These are phyloP conservation scores for Isurus oxyrinchus DNA, from an alignment of 2,113 vertebrate genomes.

Conservation along the genomic window DNA sequence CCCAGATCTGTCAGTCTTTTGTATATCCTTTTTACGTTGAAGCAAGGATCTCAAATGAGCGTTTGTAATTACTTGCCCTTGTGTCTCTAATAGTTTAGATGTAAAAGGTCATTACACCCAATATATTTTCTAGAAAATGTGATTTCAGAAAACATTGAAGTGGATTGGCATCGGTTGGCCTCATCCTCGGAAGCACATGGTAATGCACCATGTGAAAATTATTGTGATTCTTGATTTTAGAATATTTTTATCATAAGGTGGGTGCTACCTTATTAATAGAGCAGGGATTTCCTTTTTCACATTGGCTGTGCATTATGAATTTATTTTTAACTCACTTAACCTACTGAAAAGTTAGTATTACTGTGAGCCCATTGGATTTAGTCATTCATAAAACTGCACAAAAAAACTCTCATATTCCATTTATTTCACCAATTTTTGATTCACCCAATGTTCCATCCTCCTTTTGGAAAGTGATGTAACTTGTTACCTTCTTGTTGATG, in stretches of 20 bases:
- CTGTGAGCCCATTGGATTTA: background rate
- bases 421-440: background rate
- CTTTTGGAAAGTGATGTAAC: background rate
- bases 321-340: background rate
- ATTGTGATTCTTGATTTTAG: background rate
- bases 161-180: background rate
- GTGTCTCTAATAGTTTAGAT: background rate
- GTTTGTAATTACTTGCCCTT: background rate
- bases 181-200: background rate
- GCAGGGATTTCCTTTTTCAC: background rate
- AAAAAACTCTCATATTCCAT: background rate
- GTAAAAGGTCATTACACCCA: background rate
- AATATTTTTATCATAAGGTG: background rate
- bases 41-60: background rate
- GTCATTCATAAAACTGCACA: background rate
- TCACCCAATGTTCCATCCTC: background rate
- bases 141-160: background rate
- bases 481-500: background rate
- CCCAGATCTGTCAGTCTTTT: background rate
- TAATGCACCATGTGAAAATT: background rate
- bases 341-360: background rate
- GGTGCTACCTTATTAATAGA: background rate
- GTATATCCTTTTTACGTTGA: background rate
- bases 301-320: background rate
- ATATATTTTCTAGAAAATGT: background rate